phyloP scores from a whole-genome alignment of 2,113 vertebrate genomes.

The Neomonachus schauinslandi region DNA sequence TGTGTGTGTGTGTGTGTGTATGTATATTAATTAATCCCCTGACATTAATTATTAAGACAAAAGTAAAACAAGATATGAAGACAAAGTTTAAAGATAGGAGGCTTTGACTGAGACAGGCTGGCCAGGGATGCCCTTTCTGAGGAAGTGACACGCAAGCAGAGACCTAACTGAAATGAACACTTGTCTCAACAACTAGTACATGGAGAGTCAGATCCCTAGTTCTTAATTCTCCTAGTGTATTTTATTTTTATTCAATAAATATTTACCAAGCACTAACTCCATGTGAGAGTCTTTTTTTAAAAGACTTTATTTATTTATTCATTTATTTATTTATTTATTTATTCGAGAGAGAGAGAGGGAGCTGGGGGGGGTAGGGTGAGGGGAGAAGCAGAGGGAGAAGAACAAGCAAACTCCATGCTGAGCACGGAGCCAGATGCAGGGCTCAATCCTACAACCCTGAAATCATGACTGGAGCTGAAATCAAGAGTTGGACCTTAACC shows the following conservation, averaged over 20 bases:
- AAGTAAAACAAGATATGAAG: neutral
- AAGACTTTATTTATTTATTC: neutral
- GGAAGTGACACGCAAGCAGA: neutral
- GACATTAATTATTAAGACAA: neutral
- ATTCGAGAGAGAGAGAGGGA: neutral
- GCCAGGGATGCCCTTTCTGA: neutral
- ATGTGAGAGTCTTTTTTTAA: neutral
- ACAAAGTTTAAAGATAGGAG: neutral
- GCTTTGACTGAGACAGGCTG: neutral
- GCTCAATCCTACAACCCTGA: neutral
- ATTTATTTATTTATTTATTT: neutral
- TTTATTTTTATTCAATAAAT: neutral
- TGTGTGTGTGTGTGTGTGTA: too few species aligned
- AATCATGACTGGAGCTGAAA: neutral
- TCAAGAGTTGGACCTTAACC: neutral
- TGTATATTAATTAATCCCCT: neutral
- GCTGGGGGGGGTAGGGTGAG: too few species aligned
- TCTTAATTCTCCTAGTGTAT: neutral
- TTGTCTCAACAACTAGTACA: neutral
- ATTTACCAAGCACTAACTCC: neutral
- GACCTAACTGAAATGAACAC: neutral
- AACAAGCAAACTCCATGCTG: neutral
- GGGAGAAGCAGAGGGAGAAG: neutral
- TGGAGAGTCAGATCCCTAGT: neutral
- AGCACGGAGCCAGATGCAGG: rapidly evolving